phyloP scores from a whole-genome alignment of 1,140 invertebrate species.

The Teleogryllus occipitalis region DNA sequence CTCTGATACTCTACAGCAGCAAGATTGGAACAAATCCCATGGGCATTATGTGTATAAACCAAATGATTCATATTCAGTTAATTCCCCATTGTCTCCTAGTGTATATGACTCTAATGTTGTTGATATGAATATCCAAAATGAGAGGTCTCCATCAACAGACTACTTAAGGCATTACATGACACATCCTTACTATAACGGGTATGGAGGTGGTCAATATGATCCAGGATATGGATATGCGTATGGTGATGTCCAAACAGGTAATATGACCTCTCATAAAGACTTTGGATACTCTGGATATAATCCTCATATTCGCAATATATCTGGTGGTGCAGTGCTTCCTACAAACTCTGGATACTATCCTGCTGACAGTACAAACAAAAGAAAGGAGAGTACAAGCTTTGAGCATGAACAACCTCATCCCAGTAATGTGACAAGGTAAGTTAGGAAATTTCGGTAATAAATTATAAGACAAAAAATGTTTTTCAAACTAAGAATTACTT shows the following conservation, averaged over 20 bases:
- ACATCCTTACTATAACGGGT: conserved; percentile 20
- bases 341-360: conserved; percentile 19
- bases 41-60: conserved; percentile 20
- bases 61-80: conserved; percentile 19
- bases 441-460: conserved; percentile 11
- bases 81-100: conserved; percentile 18
- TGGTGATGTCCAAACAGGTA: conserved; percentile 18
- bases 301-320: conserved; percentile 28
- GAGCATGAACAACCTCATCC: conserved; percentile 54
- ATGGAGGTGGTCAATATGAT: conserved; percentile 24
- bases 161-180: conserved; percentile 21
- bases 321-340: conserved; percentile 21
- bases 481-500: too few species aligned
- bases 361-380: conserved; percentile 30
- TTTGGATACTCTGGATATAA: conserved; percentile 29
- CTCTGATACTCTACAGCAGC: conserved; percentile 10
- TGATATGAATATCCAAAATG: conserved; percentile 18
- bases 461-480: too few species aligned
- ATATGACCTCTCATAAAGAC: conserved; percentile 25
- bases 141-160: conserved; percentile 22
- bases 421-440: conserved; percentile 41
- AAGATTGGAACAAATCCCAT: conserved; percentile 23
- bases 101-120: conserved; percentile 15
- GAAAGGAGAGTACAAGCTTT: conserved; percentile 59
- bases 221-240: conserved; percentile 30